A percentile compares a stretch with the other conserved stretches of the same genome.
Evolutionary conservation across 2,888 invertebrate species (phyloP).

Genomic region (Synanthedon myopaeformis): DNA sequence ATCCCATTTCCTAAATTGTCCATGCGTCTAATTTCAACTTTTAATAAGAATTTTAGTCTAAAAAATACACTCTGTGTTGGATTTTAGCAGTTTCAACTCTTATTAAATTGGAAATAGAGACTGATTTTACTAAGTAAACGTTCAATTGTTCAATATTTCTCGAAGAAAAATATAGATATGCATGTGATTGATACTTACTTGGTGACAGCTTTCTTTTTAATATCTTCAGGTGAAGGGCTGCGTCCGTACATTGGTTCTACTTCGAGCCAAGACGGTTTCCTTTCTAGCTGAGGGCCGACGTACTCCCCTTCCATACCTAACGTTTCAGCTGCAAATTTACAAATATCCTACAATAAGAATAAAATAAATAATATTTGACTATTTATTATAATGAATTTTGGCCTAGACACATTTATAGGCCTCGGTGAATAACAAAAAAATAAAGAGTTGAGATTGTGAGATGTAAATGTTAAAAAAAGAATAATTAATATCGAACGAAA

Average conservation of each 20-base stretch:
- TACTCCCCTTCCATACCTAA: conserved; percentile 81
- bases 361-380: too few relatives aligned
- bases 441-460: too few relatives aligned
- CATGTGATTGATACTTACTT: conserved; percentile 27
- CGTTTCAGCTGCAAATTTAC: conserved; percentile 74
- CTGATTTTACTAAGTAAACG: not conserved
- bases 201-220: conserved; percentile 41
- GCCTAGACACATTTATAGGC: too few relatives aligned
- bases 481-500: not conserved
- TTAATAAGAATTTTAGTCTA: too few relatives aligned
- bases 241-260: conserved; percentile 43
- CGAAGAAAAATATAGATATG: not conserved
- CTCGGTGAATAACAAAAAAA: too few relatives aligned
- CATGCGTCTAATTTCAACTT: too few relatives aligned
- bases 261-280: conserved; percentile 62
- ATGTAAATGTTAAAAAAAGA: too few relatives aligned
- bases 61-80: too few relatives aligned
- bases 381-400: too few relatives aligned
- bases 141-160: not conserved
- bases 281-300: conserved; percentile 47
- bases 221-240: conserved; percentile 66
- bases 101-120: not conserved
- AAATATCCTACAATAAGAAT: too few relatives aligned
- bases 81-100: too few relatives aligned
- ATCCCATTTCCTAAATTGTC: too few relatives aligned